Conservation (phyloP, 2,113 vertebrate species). For the Xenotilapia flavipinnis region DNA sequence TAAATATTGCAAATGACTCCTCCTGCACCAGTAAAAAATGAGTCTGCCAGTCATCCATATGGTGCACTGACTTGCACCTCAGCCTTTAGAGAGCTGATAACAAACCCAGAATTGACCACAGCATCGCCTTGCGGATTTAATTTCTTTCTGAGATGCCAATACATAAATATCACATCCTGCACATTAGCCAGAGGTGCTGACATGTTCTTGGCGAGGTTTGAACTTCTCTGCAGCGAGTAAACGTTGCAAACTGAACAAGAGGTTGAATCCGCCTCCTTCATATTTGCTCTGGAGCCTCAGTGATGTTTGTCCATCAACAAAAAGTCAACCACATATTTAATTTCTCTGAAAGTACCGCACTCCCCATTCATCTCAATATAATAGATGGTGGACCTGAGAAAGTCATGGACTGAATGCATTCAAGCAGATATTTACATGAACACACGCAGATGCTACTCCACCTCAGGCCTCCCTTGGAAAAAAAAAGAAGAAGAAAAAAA, state of each 20-base stretch:
- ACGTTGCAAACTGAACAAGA: slow-evolving; percentile 19
- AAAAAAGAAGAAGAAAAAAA: not conserved
- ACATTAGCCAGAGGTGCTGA: not conserved
- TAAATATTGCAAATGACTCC: not conserved
- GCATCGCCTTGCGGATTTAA: not conserved
- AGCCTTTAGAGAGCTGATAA: not conserved
- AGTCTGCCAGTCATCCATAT: not conserved
- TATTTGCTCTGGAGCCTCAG: slow-evolving; percentile 34
- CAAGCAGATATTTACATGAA: not conserved
- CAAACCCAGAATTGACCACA: not conserved
- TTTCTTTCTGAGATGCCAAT: not conserved
- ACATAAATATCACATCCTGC: slow-evolving; percentile 1
- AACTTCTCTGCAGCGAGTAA: not conserved
- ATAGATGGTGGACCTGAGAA: slow-evolving; percentile 3
- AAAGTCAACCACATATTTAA: slow-evolving; percentile 39
- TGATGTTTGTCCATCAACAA: slow-evolving; percentile 46
- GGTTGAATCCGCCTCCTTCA: not conserved
- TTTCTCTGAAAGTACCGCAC: slow-evolving; percentile 16
- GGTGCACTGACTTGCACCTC: not conserved
- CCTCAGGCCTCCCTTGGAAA: not conserved
- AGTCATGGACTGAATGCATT: not conserved
- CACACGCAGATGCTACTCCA: not conserved
- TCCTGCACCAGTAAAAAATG: not conserved
- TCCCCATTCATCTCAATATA: not conserved
- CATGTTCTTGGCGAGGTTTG: slow-evolving; percentile 12